These are phyloP conservation scores for Rhinolophus sinicus DNA, from an alignment of 2,113 vertebrate species.

Conservation along the genomic window DNA sequence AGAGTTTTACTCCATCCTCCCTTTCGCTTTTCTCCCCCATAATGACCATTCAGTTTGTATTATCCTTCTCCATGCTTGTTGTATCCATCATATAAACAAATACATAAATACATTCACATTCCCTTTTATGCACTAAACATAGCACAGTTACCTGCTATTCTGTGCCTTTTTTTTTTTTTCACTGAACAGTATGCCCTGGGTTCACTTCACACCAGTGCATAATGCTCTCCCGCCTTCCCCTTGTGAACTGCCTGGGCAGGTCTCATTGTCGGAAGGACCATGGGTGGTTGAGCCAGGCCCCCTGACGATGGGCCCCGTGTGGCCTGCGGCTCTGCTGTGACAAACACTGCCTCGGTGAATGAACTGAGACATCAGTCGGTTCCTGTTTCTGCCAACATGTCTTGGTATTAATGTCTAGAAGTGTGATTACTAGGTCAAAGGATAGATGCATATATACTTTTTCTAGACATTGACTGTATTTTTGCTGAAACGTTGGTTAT, in stretches of 20 bases:
- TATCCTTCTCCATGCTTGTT: background rate
- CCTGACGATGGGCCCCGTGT: rapidly evolving
- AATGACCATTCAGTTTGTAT: background rate
- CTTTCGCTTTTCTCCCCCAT: background rate
- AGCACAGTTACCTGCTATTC: background rate
- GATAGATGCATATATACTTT: background rate
- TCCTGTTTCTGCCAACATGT: background rate
- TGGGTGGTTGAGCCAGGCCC: no score
- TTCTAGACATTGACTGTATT: background rate
- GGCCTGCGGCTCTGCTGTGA: background rate
- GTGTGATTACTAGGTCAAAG: background rate
- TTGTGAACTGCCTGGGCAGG: background rate
- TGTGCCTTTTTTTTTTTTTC: background rate
- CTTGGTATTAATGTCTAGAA: background rate
- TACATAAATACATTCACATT: background rate
- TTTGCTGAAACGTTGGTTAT: background rate
- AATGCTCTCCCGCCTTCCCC: rapidly evolving
- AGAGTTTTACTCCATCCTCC: background rate
- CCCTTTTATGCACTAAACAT: background rate
- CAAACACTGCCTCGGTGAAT: background rate
- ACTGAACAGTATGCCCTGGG: background rate
- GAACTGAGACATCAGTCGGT: background rate
- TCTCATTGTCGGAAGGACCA: background rate
- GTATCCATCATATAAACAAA: background rate
- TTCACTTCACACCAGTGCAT: rapidly evolving